Evolutionary conservation across 92 coral and sea anemone species (phyloP), one percentile per base, ranked within the genome.

Genomic region (Epizoanthus ramosus): DNA sequence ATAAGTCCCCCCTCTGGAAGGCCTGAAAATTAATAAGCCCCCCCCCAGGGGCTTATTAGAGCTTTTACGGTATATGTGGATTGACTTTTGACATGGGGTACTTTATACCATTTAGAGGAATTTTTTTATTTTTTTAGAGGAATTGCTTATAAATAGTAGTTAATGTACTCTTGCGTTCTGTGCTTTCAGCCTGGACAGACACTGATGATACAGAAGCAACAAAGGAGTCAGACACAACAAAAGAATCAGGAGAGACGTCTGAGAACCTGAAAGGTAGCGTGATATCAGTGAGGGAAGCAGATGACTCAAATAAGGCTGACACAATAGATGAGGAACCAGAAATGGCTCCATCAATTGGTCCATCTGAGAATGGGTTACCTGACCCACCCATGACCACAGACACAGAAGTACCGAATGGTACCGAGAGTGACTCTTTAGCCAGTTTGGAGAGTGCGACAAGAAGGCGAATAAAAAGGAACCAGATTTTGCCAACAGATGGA

Each of bases 261-360:
- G 90, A 74, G 41, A 83, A 67, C 35, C 89, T 81, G 68, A 93
- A 93, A 63, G 99, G 98, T 6, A 97, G 98, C 63, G 43, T 97
- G 15, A 94, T 97, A 19, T 97, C 99, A 35, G 99, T 97, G 47
- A 84, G 65, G 47, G 99, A 92, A 74, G 99, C 99, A 73, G 92
- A 90, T 23, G 93, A 94, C 71, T 59, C 92, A 10, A 90, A 85
- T 61, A 91, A 80, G 67, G 80, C 75, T 0, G 84, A 84, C 43
- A 53, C 79, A 43, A 23, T 68, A 17, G 85, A 57, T 1, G 50
- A 68, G n/a, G 80, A 86, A 23, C 88, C 84, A 15, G 91, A 87
- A 35, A 52, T 41, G 64, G 63, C 79, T 68, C 73, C 66, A 10
- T 65, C 92, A 12, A 41, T 45, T 61, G 70, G 71, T 4, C 57